Evolutionary conservation across 1,140 invertebrate species (phyloP).

Genomic region (Stegodyphus mimosarum): DNA sequence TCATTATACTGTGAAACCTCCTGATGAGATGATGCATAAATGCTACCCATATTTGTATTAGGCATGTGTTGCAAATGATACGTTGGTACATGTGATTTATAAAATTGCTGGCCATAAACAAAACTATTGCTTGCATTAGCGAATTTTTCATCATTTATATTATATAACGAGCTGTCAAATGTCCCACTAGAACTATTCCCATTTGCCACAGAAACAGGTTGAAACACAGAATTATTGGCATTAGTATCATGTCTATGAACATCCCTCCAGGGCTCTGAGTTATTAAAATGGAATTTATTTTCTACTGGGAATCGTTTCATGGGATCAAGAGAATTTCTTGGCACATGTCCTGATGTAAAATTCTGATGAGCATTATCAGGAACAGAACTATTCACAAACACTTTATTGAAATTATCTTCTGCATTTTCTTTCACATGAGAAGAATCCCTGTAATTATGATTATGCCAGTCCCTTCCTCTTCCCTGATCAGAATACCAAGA

Average conservation of each 20-base stretch:
- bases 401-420: conserved; percentile 35
- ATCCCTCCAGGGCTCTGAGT: conserved; percentile 8
- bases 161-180: conserved; percentile 33
- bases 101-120: conserved; percentile 11
- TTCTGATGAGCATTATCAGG: conserved; percentile 47
- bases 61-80: conserved; percentile 33
- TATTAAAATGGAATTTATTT: conserved; percentile 27
- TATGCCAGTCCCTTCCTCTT: conserved; percentile 42
- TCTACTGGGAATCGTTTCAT: background rate
- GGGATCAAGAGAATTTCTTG: background rate
- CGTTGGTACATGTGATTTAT: conserved; percentile 33
- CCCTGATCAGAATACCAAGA: conserved; percentile 58
- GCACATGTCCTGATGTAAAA: background rate
- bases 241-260: conserved; percentile 38
- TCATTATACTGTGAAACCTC: conserved; percentile 36
- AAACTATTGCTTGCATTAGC: conserved; percentile 19
- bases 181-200: conserved; percentile 3
- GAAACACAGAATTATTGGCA: conserved; percentile 38
- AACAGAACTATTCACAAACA: conserved; percentile 11
- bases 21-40: background rate
- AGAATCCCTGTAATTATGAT: conserved; percentile 54
- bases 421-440: conserved; percentile 13
- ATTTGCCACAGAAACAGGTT: conserved; percentile 1
- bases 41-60: background rate
- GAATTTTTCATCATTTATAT: conserved; percentile 39